Evolutionary conservation across 2,113 vertebrate species (phyloP).

Genomic region (Hemichromis elongatus): DNA sequence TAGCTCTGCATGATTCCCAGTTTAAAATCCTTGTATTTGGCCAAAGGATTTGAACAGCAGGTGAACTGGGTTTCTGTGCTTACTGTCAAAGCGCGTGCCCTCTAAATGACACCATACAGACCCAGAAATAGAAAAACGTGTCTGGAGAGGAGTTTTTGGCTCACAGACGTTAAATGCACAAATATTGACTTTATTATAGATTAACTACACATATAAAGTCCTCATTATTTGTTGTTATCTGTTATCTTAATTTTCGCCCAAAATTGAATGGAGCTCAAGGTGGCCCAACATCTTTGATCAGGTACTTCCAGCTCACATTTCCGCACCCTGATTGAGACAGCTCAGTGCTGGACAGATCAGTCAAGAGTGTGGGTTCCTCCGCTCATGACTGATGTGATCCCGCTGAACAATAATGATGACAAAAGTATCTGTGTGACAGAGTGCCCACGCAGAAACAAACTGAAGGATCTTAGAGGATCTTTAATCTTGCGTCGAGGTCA

Average conservation of each 20-base stretch:
- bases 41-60: background rate
- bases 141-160: background rate
- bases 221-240: background rate
- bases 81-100: background rate
- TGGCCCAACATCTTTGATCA: background rate
- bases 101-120: background rate
- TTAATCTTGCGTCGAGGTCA: conserved; percentile 44
- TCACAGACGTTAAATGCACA: background rate
- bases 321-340: conserved; percentile 1
- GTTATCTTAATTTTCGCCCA: background rate
- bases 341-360: conserved; percentile 15
- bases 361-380: conserved; percentile 21
- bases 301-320: background rate
- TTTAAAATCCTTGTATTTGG: background rate
- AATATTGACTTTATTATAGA: background rate
- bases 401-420: conserved; percentile 43
- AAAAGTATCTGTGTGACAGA: conserved; percentile 35
- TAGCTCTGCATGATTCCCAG: background rate
- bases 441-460: conserved; percentile 5
- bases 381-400: conserved; percentile 38
- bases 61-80: background rate
- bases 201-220: background rate
- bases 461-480: conserved; percentile 14
- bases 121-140: background rate
- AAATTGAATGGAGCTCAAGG: background rate